phyloP scores from a whole-genome alignment of 2,797 vertebrate genomes.

The Orestias chungarensis region DNA sequence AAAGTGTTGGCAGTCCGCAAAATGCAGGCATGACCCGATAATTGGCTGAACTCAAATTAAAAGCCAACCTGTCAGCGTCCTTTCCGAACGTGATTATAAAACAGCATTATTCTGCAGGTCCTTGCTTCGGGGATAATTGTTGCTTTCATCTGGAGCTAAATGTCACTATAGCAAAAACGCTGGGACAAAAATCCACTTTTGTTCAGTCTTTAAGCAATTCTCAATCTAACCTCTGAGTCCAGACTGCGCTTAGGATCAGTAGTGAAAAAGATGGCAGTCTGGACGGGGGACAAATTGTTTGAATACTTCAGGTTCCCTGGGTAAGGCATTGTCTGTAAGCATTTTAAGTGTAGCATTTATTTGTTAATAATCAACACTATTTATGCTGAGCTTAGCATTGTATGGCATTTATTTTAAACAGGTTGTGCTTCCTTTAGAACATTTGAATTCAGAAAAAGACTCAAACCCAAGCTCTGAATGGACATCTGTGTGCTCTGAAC shows the following conservation, averaged over 20 bases:
- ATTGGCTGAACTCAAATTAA: conserved; percentile 33
- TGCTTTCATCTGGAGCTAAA: conserved; percentile 27
- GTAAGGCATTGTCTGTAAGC: not conserved
- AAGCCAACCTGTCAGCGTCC: conserved; percentile 30
- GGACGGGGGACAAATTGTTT: not conserved
- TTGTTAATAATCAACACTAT: not conserved
- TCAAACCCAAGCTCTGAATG: not conserved
- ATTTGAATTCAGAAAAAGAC: not conserved
- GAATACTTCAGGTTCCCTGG: not conserved
- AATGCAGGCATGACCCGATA: conserved; percentile 20
- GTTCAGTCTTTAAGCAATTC: conserved; percentile 1
- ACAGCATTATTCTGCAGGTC: conserved; percentile 18
- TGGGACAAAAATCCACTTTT: conserved; percentile 15
- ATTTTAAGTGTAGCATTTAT: not conserved
- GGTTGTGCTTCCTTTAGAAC: not conserved
- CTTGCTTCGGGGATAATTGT: conserved; percentile 28
- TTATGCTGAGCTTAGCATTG: not conserved
- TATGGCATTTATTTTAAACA: not conserved
- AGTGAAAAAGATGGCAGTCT: not conserved
- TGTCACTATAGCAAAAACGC: not conserved
- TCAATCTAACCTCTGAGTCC: conserved; percentile 16
- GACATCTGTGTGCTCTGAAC: not conserved
- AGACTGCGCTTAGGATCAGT: conserved; percentile 6
- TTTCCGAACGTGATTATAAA: conserved; percentile 14
- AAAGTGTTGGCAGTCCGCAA: conserved; percentile 15